A percentile compares a stretch with the other conserved stretches of the same genome.
These are phyloP conservation scores for Gavialis gangeticus DNA, from an alignment of 2,113 vertebrate species.

Conservation along the genomic window DNA sequence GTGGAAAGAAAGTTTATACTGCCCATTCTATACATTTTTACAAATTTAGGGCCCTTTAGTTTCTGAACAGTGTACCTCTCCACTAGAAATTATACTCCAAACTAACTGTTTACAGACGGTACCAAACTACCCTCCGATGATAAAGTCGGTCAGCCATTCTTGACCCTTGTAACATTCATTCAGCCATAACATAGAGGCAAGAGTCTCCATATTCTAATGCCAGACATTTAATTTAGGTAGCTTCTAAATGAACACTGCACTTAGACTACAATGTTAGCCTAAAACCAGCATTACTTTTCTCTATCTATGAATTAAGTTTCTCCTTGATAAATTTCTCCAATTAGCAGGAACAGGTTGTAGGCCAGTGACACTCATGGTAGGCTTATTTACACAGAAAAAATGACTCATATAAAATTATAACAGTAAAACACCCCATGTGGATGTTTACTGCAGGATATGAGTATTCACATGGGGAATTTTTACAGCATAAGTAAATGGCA, in stretches of 20 bases:
- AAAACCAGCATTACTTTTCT: not conserved
- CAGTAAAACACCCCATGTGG: not conserved
- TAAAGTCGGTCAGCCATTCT: no score
- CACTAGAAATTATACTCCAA: no score
- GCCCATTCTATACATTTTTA: no score
- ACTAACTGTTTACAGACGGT: no score
- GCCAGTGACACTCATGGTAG: fast-evolving
- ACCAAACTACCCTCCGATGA: no score
- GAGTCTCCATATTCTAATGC: not conserved
- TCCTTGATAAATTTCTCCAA: not conserved
- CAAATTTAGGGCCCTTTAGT: no score
- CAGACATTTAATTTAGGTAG: not conserved
- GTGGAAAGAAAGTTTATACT: no score
- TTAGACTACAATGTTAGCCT: not conserved
- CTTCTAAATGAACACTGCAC: fast-evolving
- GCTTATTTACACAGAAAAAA: not conserved
- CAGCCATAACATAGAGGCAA: not conserved
- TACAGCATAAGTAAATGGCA: not conserved
- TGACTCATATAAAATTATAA: not conserved
- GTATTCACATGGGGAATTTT: not conserved
- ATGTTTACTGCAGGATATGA: not conserved
- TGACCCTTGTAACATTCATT: no score
- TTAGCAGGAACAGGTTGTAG: not conserved
- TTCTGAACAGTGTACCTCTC: no score
- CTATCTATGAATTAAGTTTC: not conserved